These are phyloP conservation scores for Phaetusa simplex DNA, from an alignment of 2,113 vertebrate species.

Conservation along the genomic window DNA sequence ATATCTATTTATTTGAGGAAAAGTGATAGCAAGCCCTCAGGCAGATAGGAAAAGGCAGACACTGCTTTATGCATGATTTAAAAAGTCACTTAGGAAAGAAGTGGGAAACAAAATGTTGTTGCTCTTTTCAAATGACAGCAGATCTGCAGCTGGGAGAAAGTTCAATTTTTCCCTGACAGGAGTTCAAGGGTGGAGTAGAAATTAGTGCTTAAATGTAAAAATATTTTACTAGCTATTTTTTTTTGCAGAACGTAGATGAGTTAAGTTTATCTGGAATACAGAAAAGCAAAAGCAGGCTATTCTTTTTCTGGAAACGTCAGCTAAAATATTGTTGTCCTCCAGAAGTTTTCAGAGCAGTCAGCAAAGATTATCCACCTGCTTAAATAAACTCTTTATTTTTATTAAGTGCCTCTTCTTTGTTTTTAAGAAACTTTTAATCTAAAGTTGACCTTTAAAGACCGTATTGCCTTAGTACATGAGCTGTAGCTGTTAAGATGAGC, in stretches of 20 bases:
- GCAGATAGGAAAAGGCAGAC: background rate
- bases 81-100: background rate
- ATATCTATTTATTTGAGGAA: background rate
- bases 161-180: background rate
- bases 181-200: background rate
- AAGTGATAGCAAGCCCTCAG: background rate
- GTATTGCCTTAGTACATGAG: background rate
- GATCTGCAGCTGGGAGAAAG: background rate
- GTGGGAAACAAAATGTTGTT: background rate
- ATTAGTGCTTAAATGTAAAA: background rate
- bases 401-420: background rate
- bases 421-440: background rate
- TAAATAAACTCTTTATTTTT: background rate
- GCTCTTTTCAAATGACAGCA: background rate
- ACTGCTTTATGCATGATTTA: background rate
- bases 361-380: background rate
- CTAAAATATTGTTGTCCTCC: background rate
- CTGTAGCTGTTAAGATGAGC: background rate
- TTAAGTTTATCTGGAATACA: background rate
- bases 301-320: background rate
- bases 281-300: background rate
- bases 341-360: background rate
- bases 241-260: background rate
- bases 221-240: background rate
- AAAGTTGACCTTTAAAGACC: background rate